Evolutionary conservation across 64 coral and sea anemone genomes (phyloP).

Genomic region (Stylophora pistillata): DNA sequence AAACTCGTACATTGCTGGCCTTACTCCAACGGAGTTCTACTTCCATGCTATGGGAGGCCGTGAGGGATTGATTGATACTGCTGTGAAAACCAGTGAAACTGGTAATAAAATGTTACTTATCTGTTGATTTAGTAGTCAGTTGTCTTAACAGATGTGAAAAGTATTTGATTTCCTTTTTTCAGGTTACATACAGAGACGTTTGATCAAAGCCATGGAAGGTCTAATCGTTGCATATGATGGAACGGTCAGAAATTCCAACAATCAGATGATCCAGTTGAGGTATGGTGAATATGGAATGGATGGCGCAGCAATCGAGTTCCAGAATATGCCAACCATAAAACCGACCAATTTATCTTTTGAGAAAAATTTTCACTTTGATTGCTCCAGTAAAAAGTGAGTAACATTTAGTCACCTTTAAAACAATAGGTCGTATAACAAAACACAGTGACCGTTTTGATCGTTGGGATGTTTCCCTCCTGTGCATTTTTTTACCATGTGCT

Average conservation of each 20-base stretch:
- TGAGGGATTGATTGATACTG: slow-evolving; percentile 99
- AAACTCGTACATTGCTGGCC: slow-evolving; percentile 97
- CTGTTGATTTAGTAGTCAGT: too few relatives aligned
- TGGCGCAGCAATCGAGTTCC: slow-evolving; percentile 80
- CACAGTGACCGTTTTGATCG: too few relatives aligned
- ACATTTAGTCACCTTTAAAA: not conserved
- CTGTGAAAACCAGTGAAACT: slow-evolving; percentile 99
- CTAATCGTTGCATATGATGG: slow-evolving; percentile 94
- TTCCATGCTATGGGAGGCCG: slow-evolving; percentile 99
- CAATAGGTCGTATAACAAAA: too few relatives aligned
- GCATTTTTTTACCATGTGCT: too few relatives aligned
- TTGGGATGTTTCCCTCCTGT: too few relatives aligned
- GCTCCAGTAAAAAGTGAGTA: slow-evolving; percentile 77
- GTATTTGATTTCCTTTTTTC: not conserved
- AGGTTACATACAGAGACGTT: slow-evolving; percentile 99
- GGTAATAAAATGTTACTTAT: slow-evolving; percentile 25
- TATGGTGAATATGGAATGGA: slow-evolving; percentile 99
- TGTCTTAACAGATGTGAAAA: too few relatives aligned
- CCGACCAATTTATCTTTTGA: slow-evolving; percentile 88
- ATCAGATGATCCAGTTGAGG: slow-evolving; percentile 94
- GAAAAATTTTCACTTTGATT: slow-evolving; percentile 94
- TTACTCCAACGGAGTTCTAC: slow-evolving; percentile 98
- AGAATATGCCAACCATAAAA: slow-evolving; percentile 94
- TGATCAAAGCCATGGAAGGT: slow-evolving; percentile 99
- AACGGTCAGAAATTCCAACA: slow-evolving; percentile 97